phyloP scores from a whole-genome alignment of 2,888 invertebrate genomes.

The Tachina grossa region DNA sequence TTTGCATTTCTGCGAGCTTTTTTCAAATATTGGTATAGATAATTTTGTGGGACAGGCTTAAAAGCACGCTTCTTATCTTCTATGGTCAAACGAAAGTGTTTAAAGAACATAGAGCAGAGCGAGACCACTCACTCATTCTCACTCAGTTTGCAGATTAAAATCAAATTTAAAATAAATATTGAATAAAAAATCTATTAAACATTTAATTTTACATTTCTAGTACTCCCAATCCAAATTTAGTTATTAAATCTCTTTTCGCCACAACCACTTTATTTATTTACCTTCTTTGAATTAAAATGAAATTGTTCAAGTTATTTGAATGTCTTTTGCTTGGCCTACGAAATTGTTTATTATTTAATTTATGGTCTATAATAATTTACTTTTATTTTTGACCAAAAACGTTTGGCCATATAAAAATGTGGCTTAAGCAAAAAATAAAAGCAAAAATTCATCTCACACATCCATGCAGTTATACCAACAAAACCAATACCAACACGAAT shows the following conservation, averaged over 20 bases:
- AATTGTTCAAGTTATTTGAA: conserved; percentile 31
- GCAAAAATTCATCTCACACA: conserved; percentile 3
- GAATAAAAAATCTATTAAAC: neutral
- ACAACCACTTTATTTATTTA: neutral
- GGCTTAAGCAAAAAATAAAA: conserved; percentile 15
- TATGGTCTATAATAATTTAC: conserved; percentile 47
- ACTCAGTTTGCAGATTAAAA: too few species aligned
- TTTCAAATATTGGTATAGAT: too few species aligned
- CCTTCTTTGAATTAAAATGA: conserved; percentile 2
- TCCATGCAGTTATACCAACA: neutral
- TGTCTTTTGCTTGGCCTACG: conserved; percentile 18
- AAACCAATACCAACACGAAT: conserved; percentile 5
- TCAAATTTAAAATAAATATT: too few species aligned
- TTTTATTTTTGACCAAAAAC: conserved; percentile 41
- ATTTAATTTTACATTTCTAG: neutral
- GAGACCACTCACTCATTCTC: too few species aligned
- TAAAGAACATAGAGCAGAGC: too few species aligned
- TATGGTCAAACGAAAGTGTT: too few species aligned
- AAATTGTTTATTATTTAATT: conserved; percentile 59
- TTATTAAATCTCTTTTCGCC: neutral
- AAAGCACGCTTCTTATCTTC: too few species aligned
- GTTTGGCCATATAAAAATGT: conserved; percentile 43
- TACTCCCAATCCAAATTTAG: neutral
- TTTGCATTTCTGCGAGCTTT: too few species aligned
- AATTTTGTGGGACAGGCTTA: too few species aligned